Conservation (phyloP, 1,140 invertebrate species). For the Maconellicoccus hirsutus region DNA sequence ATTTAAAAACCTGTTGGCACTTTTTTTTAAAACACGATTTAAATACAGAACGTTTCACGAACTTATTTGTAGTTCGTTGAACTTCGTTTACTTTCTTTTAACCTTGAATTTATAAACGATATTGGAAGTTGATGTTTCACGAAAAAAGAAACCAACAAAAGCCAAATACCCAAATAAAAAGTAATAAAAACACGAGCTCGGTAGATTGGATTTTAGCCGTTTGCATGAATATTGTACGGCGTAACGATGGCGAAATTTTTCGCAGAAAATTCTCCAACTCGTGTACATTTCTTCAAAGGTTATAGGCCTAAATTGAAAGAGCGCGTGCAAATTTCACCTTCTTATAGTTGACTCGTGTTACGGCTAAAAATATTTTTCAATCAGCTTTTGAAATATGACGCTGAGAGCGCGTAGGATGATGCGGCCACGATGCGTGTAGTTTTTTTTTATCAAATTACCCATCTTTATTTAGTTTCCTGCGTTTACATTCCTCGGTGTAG, state of each 20-base stretch:
- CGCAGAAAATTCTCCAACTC: neutral
- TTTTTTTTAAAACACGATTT: neutral
- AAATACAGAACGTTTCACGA: neutral
- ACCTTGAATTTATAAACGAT: neutral
- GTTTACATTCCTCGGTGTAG: neutral
- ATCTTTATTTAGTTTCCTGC: neutral
- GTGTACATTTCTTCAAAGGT: neutral
- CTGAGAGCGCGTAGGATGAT: no score
- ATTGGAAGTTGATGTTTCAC: no score
- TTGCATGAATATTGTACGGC: neutral
- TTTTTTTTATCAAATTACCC: neutral
- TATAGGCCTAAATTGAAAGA: neutral
- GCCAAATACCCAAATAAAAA: neutral
- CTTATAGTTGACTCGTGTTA: no score
- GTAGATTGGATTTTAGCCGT: neutral
- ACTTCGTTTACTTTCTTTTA: slow-evolving; percentile 9
- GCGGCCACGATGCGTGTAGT: no score
- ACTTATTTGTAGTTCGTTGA: slow-evolving; percentile 1
- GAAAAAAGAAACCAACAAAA: neutral
- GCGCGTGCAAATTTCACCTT: neutral
- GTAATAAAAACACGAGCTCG: neutral
- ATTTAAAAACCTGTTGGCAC: neutral
- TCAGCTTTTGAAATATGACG: no score
- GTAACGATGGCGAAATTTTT: neutral
- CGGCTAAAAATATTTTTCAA: no score